A percentile compares a stretch with the other conserved stretches of the same genome.
Conservation (phyloP, 2,888 invertebrate species). For the Eristalis tenax region DNA sequence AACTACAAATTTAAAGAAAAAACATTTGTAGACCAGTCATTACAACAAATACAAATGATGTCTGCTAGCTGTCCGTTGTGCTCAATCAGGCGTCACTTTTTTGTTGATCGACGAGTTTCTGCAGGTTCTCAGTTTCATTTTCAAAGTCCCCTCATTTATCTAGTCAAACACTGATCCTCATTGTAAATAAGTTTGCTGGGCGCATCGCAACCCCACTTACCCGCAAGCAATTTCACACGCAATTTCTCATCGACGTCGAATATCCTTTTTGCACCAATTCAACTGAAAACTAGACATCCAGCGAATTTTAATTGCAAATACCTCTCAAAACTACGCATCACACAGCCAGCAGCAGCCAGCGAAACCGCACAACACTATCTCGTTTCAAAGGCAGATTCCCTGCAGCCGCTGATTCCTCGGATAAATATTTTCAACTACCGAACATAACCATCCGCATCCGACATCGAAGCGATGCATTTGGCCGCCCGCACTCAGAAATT, state of each 20-base stretch:
- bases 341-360: background rate
- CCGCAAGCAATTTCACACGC: background rate
- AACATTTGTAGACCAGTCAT: no score
- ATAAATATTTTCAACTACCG: constrained; percentile 23
- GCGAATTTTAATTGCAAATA: constrained; percentile 29
- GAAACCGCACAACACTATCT: background rate
- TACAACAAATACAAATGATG: no score
- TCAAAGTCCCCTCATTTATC: no score
- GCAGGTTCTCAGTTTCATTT: no score
- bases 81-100: no score
- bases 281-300: background rate
- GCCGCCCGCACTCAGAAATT: constrained; percentile 36
- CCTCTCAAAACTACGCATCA: background rate
- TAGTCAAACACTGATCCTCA: no score
- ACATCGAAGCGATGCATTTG: background rate
- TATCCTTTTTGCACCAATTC: background rate
- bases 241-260: background rate
- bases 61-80: no score
- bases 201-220: no score
- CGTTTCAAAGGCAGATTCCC: background rate
- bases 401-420: background rate
- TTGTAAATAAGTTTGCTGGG: no score
- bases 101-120: no score
- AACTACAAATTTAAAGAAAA: no score
- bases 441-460: constrained; percentile 36